Conservation (phyloP, 2,113 vertebrate genomes). For the Pangasianodon gigas region DNA sequence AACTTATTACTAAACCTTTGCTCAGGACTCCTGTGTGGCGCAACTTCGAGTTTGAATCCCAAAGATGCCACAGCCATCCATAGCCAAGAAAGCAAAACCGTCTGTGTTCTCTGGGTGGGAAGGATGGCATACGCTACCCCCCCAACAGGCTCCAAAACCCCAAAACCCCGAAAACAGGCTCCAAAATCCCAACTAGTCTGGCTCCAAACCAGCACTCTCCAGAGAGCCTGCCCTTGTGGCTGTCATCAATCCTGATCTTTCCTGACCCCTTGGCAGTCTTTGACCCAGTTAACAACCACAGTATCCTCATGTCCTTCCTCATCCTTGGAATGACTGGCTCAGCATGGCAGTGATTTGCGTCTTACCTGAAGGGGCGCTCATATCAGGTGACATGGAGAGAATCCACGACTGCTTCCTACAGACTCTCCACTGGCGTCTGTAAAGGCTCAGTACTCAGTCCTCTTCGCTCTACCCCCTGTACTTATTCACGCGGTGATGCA, state of each 20-base stretch:
- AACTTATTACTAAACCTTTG: neutral
- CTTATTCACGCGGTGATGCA: neutral
- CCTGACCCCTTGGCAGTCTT: neutral
- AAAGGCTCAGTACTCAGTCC: neutral
- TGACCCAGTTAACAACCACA: conserved; percentile 1
- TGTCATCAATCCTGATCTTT: neutral
- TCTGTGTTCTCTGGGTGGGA: neutral
- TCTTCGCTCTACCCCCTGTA: neutral
- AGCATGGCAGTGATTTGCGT: neutral
- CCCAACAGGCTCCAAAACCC: too few relatives aligned
- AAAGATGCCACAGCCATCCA: neutral
- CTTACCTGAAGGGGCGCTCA: conserved; percentile 14
- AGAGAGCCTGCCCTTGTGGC: neutral
- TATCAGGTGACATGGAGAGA: conserved; percentile 12
- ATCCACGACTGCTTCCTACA: neutral
- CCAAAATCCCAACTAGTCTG: neutral
- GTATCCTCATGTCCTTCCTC: conserved; percentile 9
- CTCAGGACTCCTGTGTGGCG: neutral
- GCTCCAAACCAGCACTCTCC: neutral
- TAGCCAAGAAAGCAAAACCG: neutral
- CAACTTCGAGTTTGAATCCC: neutral
- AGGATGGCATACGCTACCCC: neutral
- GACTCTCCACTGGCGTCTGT: conserved; percentile 6
- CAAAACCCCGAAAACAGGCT: too few relatives aligned
- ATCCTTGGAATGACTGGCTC: conserved; percentile 7